Conservation (phyloP, 2,113 vertebrate genomes). For the Sigmodon hispidus region DNA sequence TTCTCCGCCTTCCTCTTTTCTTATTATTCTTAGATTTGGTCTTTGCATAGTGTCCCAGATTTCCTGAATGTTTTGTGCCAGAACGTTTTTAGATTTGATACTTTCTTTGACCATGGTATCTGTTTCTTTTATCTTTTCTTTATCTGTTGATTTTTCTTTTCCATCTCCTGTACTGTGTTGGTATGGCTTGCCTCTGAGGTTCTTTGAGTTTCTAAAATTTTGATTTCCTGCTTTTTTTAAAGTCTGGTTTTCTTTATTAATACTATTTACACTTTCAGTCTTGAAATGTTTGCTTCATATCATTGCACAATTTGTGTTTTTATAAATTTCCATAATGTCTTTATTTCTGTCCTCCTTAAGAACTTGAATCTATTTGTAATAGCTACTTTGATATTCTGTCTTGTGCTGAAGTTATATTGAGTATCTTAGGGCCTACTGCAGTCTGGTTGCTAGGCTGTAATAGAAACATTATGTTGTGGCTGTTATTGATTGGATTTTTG, state of each 20-base stretch:
- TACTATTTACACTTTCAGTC: background rate
- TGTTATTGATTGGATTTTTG: background rate
- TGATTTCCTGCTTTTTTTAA: background rate
- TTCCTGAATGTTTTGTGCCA: background rate
- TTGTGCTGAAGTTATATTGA: background rate
- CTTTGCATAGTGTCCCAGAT: background rate
- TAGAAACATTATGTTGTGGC: background rate
- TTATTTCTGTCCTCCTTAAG: background rate
- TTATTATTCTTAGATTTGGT: background rate
- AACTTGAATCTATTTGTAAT: background rate
- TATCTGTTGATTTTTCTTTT: background rate
- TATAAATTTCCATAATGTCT: background rate
- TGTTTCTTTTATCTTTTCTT: background rate
- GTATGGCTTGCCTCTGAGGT: background rate
- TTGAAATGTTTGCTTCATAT: background rate
- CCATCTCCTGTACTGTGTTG: background rate
- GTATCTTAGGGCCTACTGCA: background rate
- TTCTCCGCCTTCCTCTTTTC: background rate
- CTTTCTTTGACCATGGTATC: background rate
- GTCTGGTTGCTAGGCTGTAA: background rate
- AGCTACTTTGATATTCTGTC: background rate
- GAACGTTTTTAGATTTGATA: background rate
- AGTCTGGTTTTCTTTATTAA: background rate
- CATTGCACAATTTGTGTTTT: background rate
- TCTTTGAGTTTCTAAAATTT: background rate